Percentiles rank a stretch among this genome's conserved stretches.
Evolutionary conservation across 2,113 vertebrate species (phyloP).

Genomic region (Gymnorhina tibicen): DNA sequence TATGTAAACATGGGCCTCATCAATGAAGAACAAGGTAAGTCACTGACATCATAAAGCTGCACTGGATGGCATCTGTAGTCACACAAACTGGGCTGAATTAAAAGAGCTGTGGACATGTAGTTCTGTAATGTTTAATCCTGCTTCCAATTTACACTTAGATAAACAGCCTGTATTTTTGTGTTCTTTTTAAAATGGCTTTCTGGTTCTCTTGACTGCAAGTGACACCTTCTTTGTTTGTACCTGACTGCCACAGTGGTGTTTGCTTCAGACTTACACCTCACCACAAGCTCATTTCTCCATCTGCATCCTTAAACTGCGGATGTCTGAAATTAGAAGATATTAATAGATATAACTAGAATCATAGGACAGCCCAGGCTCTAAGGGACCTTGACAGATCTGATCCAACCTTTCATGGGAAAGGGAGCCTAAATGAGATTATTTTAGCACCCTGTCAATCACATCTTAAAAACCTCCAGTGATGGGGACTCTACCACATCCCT

Average conservation of each 20-base stretch:
- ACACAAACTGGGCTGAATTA: background rate
- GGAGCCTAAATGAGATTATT: background rate
- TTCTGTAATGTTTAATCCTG: background rate
- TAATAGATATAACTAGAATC: background rate
- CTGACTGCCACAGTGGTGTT: background rate
- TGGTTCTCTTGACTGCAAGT: background rate
- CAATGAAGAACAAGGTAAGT: conserved; percentile 76
- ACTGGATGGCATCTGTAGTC: background rate
- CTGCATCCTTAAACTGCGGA: background rate
- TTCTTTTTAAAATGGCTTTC: background rate
- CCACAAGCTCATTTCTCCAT: background rate
- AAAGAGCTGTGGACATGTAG: background rate
- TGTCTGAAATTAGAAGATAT: background rate
- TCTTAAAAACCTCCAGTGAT: background rate
- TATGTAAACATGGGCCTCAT: conserved; percentile 71
- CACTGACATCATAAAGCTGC: background rate
- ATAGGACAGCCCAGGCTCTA: background rate
- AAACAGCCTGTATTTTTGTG: background rate
- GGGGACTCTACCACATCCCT: background rate
- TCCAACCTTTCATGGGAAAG: background rate
- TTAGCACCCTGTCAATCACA: background rate
- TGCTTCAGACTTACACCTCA: background rate
- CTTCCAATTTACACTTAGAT: background rate
- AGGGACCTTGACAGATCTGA: background rate
- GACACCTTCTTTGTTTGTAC: background rate